A percentile compares a stretch with the other conserved stretches of the same genome.
Conservation (phyloP, 2,113 vertebrate genomes). For the Limanda limanda region DNA sequence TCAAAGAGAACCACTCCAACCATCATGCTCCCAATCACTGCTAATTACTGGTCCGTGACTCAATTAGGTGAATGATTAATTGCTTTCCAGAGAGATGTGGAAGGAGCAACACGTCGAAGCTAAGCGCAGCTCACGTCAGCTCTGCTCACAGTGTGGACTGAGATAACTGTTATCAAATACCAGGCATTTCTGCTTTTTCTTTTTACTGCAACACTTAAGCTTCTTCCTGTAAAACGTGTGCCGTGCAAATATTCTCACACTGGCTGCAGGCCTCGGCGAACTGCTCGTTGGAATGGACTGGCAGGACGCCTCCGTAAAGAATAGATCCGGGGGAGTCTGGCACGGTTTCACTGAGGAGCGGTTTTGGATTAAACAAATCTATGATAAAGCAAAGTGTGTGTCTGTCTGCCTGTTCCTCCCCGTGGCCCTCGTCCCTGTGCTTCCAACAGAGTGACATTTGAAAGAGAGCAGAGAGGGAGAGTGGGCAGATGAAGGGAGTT, state of each 20-base stretch:
- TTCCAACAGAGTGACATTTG: constrained; percentile 82
- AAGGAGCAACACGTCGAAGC: constrained; percentile 65
- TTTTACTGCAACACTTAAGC: constrained; percentile 29
- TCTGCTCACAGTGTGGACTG: constrained; percentile 18
- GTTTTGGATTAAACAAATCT: constrained; percentile 76
- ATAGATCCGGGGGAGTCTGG: constrained; percentile 54
- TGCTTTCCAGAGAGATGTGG: constrained; percentile 67
- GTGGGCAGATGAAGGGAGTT: constrained; percentile 62
- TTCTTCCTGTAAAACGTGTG: constrained; percentile 25
- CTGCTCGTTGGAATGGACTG: constrained; percentile 63
- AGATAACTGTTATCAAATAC: constrained; percentile 38
- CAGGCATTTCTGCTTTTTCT: constrained; percentile 28
- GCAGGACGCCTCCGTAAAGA: constrained; percentile 55
- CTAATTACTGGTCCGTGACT: constrained; percentile 75
- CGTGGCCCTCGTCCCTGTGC: constrained; percentile 45
- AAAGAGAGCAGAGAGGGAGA: constrained; percentile 68
- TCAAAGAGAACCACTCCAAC: constrained; percentile 67
- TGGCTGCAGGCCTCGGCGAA: constrained; percentile 36
- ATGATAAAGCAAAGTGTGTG: constrained; percentile 67
- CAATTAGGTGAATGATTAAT: constrained; percentile 76
- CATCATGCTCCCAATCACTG: constrained; percentile 67
- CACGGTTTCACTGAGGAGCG: constrained; percentile 57
- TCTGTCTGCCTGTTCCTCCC: constrained; percentile 60
- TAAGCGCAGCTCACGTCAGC: constrained; percentile 47
- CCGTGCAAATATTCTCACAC: constrained; percentile 41